Evolutionary conservation across 2,888 invertebrate species (phyloP).

Genomic region (Tachystola acroxantha): DNA sequence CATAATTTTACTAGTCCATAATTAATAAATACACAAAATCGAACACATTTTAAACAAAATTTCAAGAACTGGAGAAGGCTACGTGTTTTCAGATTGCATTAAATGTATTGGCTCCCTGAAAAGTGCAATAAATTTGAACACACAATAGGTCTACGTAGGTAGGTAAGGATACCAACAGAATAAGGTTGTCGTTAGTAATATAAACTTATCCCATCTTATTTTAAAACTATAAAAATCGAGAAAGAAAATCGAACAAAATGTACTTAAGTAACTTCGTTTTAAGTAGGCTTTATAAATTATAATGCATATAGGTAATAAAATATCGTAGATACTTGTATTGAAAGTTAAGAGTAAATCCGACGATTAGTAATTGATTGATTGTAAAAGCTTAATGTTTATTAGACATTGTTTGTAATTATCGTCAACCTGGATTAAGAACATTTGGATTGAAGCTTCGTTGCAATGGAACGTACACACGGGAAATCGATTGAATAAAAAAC

Average conservation of each 20-base stretch:
- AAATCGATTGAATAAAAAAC: conserved; percentile 23
- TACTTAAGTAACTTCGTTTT: conserved; percentile 75
- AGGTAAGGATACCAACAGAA: conserved; percentile 43
- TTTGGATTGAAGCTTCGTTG: conserved; percentile 24
- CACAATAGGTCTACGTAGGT: conserved; percentile 30
- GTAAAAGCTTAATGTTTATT: conserved; percentile 66
- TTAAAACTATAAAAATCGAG: conserved; percentile 54
- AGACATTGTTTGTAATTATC: conserved; percentile 49
- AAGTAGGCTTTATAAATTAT: conserved; percentile 78
- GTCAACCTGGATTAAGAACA: conserved; percentile 8
- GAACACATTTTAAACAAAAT: too few species aligned
- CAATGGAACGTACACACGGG: conserved; percentile 43
- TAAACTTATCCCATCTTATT: conserved; percentile 60
- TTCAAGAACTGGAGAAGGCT: too few species aligned
- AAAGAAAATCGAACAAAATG: conserved; percentile 71
- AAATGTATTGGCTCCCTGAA: conserved; percentile 31
- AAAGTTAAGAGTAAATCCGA: conserved; percentile 57
- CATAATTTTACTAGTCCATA: neutral
- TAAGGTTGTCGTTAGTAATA: conserved; percentile 70
- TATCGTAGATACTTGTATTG: conserved; percentile 66
- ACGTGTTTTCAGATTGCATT: conserved; percentile 16
- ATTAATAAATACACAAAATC: too few species aligned
- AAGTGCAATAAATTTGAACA: conserved; percentile 41
- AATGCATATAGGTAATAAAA: conserved; percentile 69
- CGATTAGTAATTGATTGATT: conserved; percentile 65